Evolutionary conservation across 2,888 invertebrate genomes (phyloP).

Genomic region (Linnaemya tessellans): DNA sequence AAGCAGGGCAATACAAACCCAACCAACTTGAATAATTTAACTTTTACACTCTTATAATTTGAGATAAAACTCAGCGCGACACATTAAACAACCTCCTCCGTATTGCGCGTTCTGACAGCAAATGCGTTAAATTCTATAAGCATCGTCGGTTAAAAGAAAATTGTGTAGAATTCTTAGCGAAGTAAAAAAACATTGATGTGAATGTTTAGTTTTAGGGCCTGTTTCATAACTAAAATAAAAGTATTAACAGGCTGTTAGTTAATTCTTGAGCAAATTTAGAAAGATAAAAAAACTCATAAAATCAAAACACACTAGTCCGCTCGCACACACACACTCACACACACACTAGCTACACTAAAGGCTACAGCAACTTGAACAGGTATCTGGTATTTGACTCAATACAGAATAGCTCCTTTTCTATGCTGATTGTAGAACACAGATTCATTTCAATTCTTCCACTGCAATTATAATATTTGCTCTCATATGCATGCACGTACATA

Average conservation of each 20-base stretch:
- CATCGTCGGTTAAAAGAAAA: slow-evolving; percentile 78
- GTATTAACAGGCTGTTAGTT: too few relatives aligned
- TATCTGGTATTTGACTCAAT: slow-evolving; percentile 14
- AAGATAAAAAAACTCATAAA: slow-evolving; percentile 23
- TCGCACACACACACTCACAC: not conserved
- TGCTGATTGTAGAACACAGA: slow-evolving; percentile 35
- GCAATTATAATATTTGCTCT: slow-evolving; percentile 8
- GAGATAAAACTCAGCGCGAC: slow-evolving; percentile 43
- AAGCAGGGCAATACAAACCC: slow-evolving; percentile 33
- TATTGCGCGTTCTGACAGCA: slow-evolving; percentile 75
- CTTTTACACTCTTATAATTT: slow-evolving; percentile 15
- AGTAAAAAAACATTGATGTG: slow-evolving; percentile 16
- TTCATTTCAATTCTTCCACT: slow-evolving; percentile 33
- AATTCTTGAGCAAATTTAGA: slow-evolving; percentile 36
- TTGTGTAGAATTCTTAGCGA: slow-evolving; percentile 59
- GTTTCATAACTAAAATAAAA: too few relatives aligned
- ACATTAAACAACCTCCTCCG: slow-evolving; percentile 68
- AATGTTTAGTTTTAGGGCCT: slow-evolving; percentile 29
- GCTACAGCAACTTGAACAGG: slow-evolving; percentile 23
- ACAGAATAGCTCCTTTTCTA: slow-evolving; percentile 39
- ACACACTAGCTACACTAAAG: slow-evolving; percentile 11
- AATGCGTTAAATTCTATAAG: slow-evolving; percentile 78
- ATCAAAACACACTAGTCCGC: not conserved
- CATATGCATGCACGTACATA: not conserved
- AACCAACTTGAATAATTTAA: slow-evolving; percentile 50